Conservation (phyloP, 1,140 invertebrate species). For the Anastatus disparis region DNA sequence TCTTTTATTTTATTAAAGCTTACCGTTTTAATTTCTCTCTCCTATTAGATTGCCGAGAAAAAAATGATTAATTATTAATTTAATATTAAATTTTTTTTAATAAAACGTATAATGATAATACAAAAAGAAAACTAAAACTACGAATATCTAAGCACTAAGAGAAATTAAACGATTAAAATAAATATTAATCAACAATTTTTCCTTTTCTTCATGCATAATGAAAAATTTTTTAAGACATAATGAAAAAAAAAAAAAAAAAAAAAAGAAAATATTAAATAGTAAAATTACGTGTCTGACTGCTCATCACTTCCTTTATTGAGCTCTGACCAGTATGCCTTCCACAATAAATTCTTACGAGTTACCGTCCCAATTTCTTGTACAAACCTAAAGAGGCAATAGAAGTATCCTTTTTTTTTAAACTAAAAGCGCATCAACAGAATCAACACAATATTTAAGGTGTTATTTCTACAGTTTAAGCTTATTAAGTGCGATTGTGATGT, state of each 20-base stretch:
- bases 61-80: conserved; percentile 20
- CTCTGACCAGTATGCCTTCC: conserved; percentile 36
- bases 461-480: not conserved
- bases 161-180: conserved; percentile 3
- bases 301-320: conserved; percentile 35
- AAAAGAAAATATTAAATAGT: too few species aligned
- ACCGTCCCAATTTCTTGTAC: conserved; percentile 34
- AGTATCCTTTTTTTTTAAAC: conserved; percentile 22
- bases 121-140: not conserved
- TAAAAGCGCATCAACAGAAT: conserved; percentile 4
- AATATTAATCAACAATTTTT: conserved; percentile 1
- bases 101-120: too few species aligned
- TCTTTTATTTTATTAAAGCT: conserved; percentile 2
- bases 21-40: conserved; percentile 34
- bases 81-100: not conserved
- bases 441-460: not conserved
- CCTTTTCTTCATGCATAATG: not conserved
- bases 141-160: not conserved
- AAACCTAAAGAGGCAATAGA: conserved; percentile 34
- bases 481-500: conserved; percentile 11
- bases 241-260: too few species aligned
- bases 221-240: not conserved
- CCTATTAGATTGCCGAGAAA: conserved; percentile 21
- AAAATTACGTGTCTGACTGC: conserved; percentile 37
- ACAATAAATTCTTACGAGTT: conserved; percentile 33